Evolutionary conservation across 2,113 vertebrate genomes (phyloP).

Genomic region (Girardinichthys multiradiatus): DNA sequence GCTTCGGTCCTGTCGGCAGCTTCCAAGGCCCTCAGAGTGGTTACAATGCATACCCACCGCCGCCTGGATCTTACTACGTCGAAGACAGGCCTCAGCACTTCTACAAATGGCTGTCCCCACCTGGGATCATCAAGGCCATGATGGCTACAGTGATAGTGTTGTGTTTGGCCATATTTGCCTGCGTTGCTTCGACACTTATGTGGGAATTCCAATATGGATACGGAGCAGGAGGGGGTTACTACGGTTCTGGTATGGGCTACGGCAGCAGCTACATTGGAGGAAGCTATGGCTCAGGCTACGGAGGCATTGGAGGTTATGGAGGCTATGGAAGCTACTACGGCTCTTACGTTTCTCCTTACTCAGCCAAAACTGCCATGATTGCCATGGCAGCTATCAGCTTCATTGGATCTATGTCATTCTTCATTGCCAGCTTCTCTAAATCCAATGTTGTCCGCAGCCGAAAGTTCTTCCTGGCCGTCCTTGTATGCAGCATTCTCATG

Average conservation of each 20-base stretch:
- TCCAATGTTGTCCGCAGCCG: conserved; percentile 74
- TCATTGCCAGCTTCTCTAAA: conserved; percentile 83
- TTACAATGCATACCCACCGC: conserved; percentile 78
- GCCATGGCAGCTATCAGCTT: conserved; percentile 87
- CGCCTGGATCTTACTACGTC: conserved; percentile 85
- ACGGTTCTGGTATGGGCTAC: conserved; percentile 64
- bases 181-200: conserved; percentile 89
- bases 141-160: conserved; percentile 74
- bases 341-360: conserved; percentile 81
- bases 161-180: conserved; percentile 87
- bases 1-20: conserved; percentile 72
- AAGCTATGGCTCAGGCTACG: conserved; percentile 64
- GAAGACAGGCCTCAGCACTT: conserved; percentile 86
- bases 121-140: conserved; percentile 83
- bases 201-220: conserved; percentile 86
- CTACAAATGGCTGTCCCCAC: conserved; percentile 88
- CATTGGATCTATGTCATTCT: conserved; percentile 78
- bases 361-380: conserved; percentile 88
- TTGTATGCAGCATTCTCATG: conserved; percentile 78
- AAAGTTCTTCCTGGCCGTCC: conserved; percentile 83
- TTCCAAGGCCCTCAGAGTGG: conserved; percentile 75
- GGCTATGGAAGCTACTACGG: conserved; percentile 66
- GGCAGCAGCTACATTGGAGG: conserved; percentile 37
- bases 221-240: conserved; percentile 49
- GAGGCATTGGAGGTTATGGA: conserved; percentile 60